These are phyloP conservation scores for Brachionus rubens DNA, from an alignment of 1,140 invertebrate genomes.

Conservation along the genomic window DNA sequence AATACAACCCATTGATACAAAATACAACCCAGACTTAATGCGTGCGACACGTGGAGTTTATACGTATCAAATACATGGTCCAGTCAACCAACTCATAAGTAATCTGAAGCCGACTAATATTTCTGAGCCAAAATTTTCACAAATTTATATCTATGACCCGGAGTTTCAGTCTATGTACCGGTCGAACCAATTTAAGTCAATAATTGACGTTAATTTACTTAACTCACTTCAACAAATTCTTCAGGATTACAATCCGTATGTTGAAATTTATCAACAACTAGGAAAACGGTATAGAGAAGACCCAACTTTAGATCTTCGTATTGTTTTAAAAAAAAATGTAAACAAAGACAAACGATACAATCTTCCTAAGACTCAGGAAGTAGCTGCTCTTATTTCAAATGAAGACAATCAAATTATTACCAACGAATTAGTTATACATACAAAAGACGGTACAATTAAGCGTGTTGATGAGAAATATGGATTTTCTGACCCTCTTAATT, in stretches of 20 bases:
- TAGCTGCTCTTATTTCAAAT: slow-evolving; percentile 53
- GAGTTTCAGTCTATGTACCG: background rate
- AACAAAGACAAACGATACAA: slow-evolving; percentile 52
- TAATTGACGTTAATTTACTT: background rate
- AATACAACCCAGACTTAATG: background rate
- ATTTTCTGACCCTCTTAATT: slow-evolving; percentile 2
- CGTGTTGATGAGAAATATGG: background rate
- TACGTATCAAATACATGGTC: background rate
- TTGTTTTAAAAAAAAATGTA: background rate
- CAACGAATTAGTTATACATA: background rate
- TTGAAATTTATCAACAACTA: background rate
- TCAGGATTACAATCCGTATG: background rate
- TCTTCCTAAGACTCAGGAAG: slow-evolving; percentile 52
- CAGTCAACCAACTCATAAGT: background rate
- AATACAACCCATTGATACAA: background rate
- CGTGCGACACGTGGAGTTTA: background rate
- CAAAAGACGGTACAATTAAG: background rate
- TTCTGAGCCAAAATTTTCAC: background rate
- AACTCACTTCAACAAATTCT: background rate
- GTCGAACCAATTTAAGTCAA: background rate
- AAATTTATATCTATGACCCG: background rate
- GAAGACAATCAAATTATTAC: slow-evolving; percentile 45
- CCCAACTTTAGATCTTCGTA: background rate
- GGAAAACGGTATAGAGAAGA: background rate
- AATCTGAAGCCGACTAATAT: background rate